Base-by-base conservation (phyloP, 2,113 vertebrate genomes). In the Lampris incognitus region DNA sequence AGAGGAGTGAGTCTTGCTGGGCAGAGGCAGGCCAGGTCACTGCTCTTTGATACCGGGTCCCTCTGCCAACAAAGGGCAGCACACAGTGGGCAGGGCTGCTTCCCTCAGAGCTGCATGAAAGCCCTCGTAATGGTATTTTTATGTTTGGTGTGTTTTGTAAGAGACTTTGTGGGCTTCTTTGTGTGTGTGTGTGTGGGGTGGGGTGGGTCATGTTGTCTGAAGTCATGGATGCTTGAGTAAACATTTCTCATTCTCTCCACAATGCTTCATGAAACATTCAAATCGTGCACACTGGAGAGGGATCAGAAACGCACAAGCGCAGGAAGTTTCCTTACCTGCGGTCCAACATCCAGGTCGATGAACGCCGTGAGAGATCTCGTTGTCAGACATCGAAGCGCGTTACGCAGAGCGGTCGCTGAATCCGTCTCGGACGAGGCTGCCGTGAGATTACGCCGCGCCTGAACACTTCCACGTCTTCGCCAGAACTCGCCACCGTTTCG, bases 11-110 rank as follows among this genome's bases (percentile, higher is more conserved):
- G 91, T 94, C 95, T 92, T 94, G 94, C 95, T 92, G 94, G 91
- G 95, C 91, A 56, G 90, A 89, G 93, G 93, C 94, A 88, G 93
- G 69, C 68, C 87, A 84, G 96, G 96, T 97, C 97, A 96, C 71
- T 80, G 88, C 92, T 95, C 93, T 97, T 97, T 97, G 96, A 96
- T 95, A 95, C 87, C 89, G 83, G 90, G 94, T 94, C 95, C 92
- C 86, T 89, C 93, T 89, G 94, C 91, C 89, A 88, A 96, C 95
- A 96, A 96, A 96, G 92, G 94, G 94, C 90, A 91, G 93, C 94
- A 94, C 91, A 93, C 91, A 89, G 93, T 94, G 92, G 93, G 94
- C 94, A 87, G 92, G 93, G 44, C 84, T 24, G 85, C 92, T 92
- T 92, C 93, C 92, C 82, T 89, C 85, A 89, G 94, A 94, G 89